Conservation (phyloP, 2,888 invertebrate genomes). For the Chirona hameri region DNA sequence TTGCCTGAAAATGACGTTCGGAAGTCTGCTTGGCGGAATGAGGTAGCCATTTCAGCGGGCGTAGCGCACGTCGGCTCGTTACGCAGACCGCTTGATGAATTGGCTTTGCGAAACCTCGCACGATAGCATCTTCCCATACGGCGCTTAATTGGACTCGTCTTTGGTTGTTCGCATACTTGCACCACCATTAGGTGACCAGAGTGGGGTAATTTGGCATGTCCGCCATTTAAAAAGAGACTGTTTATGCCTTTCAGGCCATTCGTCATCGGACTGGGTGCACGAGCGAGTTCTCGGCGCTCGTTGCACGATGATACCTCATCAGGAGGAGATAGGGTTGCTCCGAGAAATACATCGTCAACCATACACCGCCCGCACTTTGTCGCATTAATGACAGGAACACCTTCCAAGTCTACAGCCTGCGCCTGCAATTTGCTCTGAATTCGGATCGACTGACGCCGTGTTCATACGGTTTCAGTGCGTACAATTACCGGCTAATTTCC, state of each 20-base stretch:
- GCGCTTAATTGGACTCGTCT: background rate
- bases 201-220: background rate
- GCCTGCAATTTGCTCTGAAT: background rate
- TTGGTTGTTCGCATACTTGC: background rate
- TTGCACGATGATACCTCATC: background rate
- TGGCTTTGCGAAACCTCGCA: background rate
- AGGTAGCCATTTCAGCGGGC: background rate
- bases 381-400: background rate
- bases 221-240: background rate
- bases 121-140: slow-evolving; percentile 3
- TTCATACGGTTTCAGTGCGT: background rate
- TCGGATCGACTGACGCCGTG: background rate
- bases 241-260: background rate
- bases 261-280: background rate
- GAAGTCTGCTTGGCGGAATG: background rate
- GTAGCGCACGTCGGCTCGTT: background rate
- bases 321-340: background rate
- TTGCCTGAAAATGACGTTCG: background rate
- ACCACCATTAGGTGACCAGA: background rate
- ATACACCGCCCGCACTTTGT: background rate
- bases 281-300: too few species aligned
- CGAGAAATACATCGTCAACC: background rate
- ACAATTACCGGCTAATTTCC: background rate
- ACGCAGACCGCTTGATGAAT: background rate
- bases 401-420: background rate